Base-by-base conservation (phyloP, 2,113 vertebrate species). In the Lagopus muta region DNA sequence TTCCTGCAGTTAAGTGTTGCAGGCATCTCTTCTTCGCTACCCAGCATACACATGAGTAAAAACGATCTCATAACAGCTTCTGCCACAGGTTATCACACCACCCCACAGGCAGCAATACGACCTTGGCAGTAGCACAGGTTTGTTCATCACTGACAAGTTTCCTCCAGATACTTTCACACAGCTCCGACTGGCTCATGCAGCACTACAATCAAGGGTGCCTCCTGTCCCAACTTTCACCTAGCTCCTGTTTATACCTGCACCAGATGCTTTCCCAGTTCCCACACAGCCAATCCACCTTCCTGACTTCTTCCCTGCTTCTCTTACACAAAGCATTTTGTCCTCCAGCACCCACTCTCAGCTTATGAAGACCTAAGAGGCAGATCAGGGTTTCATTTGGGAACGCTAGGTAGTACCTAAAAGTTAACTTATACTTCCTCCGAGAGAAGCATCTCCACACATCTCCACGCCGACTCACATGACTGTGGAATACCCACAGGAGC, bases 351-450 rank as follows among this genome's bases (percentile, higher is more conserved):
- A 58, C 58, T 73, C 32, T 25, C 58, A 27, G 11, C 1, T 21
- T 4, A 40, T 1, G 16, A 13, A 2, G 13, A 32, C 73, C 18
- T 2, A 80, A 82, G 40, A 85, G 3, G 20, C 5, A 32, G 18
- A 5, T 57, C 54, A 14, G 27, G 52, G 27, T 54, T 54, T 54
- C 52, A 30, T 30, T 10, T 30, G 15, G 52, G 52, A 27, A 54
- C 28, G 14, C 52, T 10, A 16, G 52, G 9, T 30, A 30, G 15
- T 15, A 54, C 27, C 8, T 15, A 28, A 28, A 54, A 5, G 55
- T 52, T 28, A 45, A 7, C 54, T 64, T 3, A 8, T 16, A 38
- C 4, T 16, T 8, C 21, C 6, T 14, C 20, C 8, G 3, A 0
- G 7, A 86, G 19, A 19, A 72, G 3, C 4, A 43, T 15, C 52